Conservation (phyloP, 1,140 invertebrate genomes). For the Drosophila sp. region DNA sequence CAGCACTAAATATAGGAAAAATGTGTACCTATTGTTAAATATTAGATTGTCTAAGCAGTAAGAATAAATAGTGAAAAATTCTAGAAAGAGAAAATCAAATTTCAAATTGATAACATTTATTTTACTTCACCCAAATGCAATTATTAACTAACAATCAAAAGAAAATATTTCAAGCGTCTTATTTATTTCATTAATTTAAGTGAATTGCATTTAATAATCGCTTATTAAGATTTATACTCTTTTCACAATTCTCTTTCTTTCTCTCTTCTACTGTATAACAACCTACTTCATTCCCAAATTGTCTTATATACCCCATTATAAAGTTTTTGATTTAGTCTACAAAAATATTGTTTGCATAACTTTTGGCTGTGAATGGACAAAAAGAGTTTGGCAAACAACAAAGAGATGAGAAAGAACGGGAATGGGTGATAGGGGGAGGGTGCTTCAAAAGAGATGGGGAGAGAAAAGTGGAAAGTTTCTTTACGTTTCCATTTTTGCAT, state of each 20-base stretch:
- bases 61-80: no score
- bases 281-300: slow-evolving; percentile 18
- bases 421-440: not conserved
- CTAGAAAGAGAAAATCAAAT: no score
- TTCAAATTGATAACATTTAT: no score
- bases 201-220: not conserved
- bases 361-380: slow-evolving; percentile 38
- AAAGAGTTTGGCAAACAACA: slow-evolving; percentile 27
- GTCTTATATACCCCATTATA: slow-evolving; percentile 16
- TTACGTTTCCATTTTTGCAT: slow-evolving; percentile 33
- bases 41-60: no score
- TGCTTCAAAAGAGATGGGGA: not conserved
- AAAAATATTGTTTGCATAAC: slow-evolving; percentile 60
- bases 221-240: slow-evolving; percentile 1
- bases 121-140: no score
- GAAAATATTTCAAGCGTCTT: no score
- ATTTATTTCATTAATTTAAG: not conserved
- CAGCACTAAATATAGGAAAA: no score
- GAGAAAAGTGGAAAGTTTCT: slow-evolving; percentile 9
- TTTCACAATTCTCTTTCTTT: not conserved
- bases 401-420: slow-evolving; percentile 4
- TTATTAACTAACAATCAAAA: no score
- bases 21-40: no score
- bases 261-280: not conserved
- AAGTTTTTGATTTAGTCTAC: slow-evolving; percentile 25